Base-by-base conservation (phyloP, 2,888 invertebrate genomes). In the Alentia gelatinosa region DNA sequence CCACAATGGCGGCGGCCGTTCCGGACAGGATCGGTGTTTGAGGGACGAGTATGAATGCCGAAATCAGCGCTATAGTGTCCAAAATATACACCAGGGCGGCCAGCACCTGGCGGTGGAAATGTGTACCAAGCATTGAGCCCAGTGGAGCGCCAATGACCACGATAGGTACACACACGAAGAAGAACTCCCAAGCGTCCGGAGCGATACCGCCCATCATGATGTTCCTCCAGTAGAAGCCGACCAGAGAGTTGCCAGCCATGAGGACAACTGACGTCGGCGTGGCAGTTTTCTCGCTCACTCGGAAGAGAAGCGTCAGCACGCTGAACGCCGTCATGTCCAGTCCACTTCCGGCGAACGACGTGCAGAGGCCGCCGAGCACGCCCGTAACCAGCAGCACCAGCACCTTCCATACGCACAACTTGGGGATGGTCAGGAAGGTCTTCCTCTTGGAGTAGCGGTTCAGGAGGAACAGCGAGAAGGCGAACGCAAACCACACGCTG, bases 231-330 rank as follows among this genome's bases (percentile, higher is more conserved):
- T 90, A 90, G 63, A 90, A 89, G 5, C 93, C 92, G 42, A 94
- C 93, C 37, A 95, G 91, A 39, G 94, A 92, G 84, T 92, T 92
- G 30, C 50, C 79, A 9, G 95, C 95, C 94, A 95, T 95, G 15
- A 94, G 92, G 23, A 95, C 93, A 39, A 95, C 94, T 0, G 95
- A 94, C 0, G 95, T 95, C 23, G 95, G 95, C 9, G 95, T 95
- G 7, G 95, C 95, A 0, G 94, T 93, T 91, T 95, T 95, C 89
- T 93, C 93, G 30, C 91, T 84, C 7, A 93, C 92, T 12, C 93
- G 37, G 89, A 92, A 92, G 26, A 92, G 74, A 63, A 92, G 90
- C 0, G 93, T 93, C 7, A 93, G 91, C 9, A 94, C 91, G 26
- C 94, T 94, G 91, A 95, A 95, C 35, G 93, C 93, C 56, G 94